Conservation (phyloP, 2,797 vertebrate genomes). For the Myotis pilosus region DNA sequence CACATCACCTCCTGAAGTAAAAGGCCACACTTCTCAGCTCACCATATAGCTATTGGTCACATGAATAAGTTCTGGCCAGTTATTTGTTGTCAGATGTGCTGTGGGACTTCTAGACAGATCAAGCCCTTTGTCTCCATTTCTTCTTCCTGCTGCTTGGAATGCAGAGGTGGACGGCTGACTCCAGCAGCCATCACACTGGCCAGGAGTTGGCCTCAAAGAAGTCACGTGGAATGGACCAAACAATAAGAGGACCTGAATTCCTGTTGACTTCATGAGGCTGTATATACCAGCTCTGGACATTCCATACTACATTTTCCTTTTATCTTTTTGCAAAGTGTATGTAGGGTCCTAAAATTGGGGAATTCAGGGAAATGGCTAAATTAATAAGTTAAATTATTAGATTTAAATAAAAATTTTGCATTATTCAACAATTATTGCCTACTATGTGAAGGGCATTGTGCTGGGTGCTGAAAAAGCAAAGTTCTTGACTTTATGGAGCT, state of each 20-base stretch:
- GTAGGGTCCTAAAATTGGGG: neutral
- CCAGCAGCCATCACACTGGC: neutral
- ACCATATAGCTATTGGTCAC: neutral
- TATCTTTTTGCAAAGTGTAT: neutral
- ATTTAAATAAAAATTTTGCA: neutral
- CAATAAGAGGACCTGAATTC: neutral
- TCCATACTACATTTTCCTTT: neutral
- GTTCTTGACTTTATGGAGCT: neutral
- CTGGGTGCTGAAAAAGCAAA: neutral
- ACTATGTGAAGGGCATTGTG: neutral
- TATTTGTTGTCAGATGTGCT: neutral
- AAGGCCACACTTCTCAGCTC: neutral
- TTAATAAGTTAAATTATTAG: slow-evolving; percentile 18
- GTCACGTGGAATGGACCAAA: neutral
- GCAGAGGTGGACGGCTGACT: neutral
- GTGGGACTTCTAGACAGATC: too few relatives aligned
- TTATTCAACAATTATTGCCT: neutral
- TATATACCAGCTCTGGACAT: neutral
- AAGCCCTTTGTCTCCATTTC: neutral
- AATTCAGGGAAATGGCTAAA: neutral
- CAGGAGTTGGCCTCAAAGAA: neutral
- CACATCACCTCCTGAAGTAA: neutral
- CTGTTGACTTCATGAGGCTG: neutral
- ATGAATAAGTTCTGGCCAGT: neutral
- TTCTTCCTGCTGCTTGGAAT: neutral